These are phyloP conservation scores for Callipepla squamata DNA, from an alignment of 2,113 vertebrate species.

Conservation along the genomic window DNA sequence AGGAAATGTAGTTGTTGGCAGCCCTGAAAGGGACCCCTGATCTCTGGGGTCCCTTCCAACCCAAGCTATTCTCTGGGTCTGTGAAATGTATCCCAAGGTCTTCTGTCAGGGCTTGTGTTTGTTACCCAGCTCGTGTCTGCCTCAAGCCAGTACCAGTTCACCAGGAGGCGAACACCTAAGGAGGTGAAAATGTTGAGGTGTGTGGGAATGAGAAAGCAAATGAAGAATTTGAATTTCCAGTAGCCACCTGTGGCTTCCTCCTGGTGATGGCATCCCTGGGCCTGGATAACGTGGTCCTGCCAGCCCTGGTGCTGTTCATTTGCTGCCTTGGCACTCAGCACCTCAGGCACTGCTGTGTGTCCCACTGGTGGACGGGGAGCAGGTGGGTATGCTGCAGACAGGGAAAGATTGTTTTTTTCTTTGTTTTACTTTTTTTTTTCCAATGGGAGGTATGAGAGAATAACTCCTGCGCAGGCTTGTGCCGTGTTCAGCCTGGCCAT, in stretches of 20 bases:
- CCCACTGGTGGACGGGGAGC: background rate
- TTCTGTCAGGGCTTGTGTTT: background rate
- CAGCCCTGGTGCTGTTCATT: background rate
- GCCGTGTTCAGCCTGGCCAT: fast-evolving
- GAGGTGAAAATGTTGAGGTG: background rate
- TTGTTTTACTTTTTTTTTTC: background rate
- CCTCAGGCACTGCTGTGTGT: background rate
- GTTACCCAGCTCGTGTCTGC: background rate
- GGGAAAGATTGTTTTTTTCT: background rate
- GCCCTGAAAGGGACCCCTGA: too few relatives aligned
- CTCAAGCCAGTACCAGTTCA: background rate
- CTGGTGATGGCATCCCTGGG: fast-evolving
- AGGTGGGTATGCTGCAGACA: background rate
- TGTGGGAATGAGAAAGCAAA: background rate
- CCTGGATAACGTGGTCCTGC: fast-evolving
- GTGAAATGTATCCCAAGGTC: background rate
- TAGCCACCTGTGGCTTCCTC: background rate
- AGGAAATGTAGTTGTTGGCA: background rate
- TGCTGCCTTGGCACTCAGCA: background rate
- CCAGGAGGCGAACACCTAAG: background rate
- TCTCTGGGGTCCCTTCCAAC: too few relatives aligned
- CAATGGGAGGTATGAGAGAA: background rate
- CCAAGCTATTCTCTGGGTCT: too few relatives aligned
- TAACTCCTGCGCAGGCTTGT: fast-evolving
- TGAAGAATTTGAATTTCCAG: background rate